Conservation (phyloP, 2,797 vertebrate species). For the Podarcis siculus region DNA sequence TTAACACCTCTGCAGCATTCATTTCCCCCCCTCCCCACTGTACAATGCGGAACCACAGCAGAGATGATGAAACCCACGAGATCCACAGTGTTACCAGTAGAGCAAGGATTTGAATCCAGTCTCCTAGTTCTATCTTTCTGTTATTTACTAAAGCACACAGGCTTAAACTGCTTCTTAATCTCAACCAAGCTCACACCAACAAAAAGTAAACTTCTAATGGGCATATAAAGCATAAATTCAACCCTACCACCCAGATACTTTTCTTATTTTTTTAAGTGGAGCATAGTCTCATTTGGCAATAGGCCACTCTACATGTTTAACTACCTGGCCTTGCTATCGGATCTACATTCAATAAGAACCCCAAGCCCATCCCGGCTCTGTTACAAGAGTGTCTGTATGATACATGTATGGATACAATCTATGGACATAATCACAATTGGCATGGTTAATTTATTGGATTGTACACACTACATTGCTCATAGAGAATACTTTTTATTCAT, state of each 20-base stretch:
- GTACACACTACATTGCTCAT: neutral
- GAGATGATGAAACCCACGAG: neutral
- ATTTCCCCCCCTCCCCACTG: neutral
- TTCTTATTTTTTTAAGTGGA: neutral
- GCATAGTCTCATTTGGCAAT: neutral
- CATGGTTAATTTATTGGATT: neutral
- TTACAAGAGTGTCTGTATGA: neutral
- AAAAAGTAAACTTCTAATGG: neutral
- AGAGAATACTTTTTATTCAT: neutral
- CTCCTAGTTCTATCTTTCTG: neutral
- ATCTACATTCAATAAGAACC: neutral
- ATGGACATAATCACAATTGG: neutral
- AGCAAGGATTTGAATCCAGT: neutral
- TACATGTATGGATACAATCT: neutral
- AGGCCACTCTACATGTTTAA: neutral
- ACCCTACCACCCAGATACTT: neutral
- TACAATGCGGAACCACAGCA: neutral
- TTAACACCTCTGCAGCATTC: neutral
- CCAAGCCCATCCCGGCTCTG: neutral
- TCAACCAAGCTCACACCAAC: neutral
- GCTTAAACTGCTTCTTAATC: neutral
- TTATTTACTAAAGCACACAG: neutral
- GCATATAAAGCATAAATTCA: neutral
- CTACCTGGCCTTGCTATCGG: neutral
- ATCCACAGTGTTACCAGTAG: neutral